A percentile compares a stretch with the other conserved stretches of the same genome.
These are phyloP conservation scores for Campylomormyrus numenius DNA, from an alignment of 2,113 vertebrate species.

Conservation along the genomic window DNA sequence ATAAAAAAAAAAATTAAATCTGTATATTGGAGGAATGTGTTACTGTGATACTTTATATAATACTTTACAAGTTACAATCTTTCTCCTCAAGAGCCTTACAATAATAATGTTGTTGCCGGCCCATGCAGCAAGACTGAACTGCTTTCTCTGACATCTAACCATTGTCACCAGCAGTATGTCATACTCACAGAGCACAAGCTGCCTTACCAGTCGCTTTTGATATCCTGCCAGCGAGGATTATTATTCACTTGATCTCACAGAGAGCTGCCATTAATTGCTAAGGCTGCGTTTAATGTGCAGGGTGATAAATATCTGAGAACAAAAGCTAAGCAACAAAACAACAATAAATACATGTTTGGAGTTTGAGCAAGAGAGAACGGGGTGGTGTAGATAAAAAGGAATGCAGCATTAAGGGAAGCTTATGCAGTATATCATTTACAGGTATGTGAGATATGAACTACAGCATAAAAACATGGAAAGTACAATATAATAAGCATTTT, in stretches of 20 bases:
- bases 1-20: neutral
- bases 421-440: neutral
- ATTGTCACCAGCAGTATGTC: neutral
- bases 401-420: neutral
- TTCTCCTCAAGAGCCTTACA: neutral
- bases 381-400: neutral
- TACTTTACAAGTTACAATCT: neutral
- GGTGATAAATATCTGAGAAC: neutral
- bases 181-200: neutral
- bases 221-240: conserved; percentile 5
- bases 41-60: neutral
- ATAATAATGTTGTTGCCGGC: neutral
- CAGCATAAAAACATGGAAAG: neutral
- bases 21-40: neutral
- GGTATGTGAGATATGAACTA: neutral
- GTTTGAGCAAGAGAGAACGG: neutral
- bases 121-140: conserved; percentile 10
- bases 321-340: neutral
- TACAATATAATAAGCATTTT: neutral
- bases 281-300: neutral
- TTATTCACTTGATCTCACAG: conserved; percentile 14
- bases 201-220: neutral
- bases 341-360: neutral
- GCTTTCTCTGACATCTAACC: neutral
- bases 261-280: conserved; percentile 21